phyloP scores from a whole-genome alignment of 2,113 vertebrate species.

The Mola mola region DNA sequence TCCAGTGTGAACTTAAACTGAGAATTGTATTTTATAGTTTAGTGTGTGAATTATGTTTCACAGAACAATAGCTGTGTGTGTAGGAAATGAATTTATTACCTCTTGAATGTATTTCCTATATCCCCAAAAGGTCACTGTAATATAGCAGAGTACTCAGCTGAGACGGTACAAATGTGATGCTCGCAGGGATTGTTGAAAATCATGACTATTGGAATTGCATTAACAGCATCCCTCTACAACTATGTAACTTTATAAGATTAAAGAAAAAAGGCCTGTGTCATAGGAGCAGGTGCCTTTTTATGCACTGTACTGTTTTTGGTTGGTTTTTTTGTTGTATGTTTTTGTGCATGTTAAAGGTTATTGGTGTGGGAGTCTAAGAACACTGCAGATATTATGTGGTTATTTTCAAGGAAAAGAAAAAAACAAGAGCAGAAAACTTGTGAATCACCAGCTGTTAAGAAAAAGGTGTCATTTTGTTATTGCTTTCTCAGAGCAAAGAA shows the following conservation, averaged over 20 bases:
- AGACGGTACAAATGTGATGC: constrained; percentile 29
- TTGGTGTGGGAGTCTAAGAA: constrained; percentile 48
- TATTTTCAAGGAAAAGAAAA: constrained; percentile 30
- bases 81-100: constrained; percentile 49
- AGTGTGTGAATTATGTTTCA: constrained; percentile 42
- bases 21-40: constrained; percentile 49
- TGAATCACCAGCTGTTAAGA: constrained; percentile 73
- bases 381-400: constrained; percentile 54
- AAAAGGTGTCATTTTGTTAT: constrained; percentile 47
- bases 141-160: constrained; percentile 12
- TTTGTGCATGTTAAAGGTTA: constrained; percentile 71
- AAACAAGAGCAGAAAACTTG: constrained; percentile 40
- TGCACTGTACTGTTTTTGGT: constrained; percentile 61
- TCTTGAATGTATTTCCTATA: constrained; percentile 70
- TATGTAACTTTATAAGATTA: constrained; percentile 54
- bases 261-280: constrained; percentile 55
- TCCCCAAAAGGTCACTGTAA: constrained; percentile 42
- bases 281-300: constrained; percentile 72
- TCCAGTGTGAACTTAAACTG: constrained; percentile 51
- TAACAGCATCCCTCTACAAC: constrained; percentile 47
- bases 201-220: constrained; percentile 40
- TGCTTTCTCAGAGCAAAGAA: constrained; percentile 68
- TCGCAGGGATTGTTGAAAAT: constrained; percentile 36
- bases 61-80: constrained; percentile 31
- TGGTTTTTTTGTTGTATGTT: constrained; percentile 32